phyloP scores from a whole-genome alignment of 2,797 vertebrate genomes.

The Alca torda region DNA sequence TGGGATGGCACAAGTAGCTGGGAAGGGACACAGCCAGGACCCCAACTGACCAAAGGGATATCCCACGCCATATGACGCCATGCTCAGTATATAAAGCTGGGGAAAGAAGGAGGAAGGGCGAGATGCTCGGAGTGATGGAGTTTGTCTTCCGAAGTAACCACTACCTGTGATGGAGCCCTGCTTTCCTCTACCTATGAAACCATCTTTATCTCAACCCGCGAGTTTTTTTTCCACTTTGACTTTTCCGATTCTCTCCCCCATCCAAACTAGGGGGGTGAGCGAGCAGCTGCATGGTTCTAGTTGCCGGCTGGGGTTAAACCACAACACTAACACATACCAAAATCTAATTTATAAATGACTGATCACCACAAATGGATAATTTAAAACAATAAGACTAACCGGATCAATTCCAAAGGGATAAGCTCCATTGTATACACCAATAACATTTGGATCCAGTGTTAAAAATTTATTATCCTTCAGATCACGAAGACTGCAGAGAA shows the following conservation, averaged over 20 bases:
- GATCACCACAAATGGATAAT: background rate
- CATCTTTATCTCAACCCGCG: background rate
- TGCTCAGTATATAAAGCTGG: background rate
- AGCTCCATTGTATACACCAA: constrained; percentile 87
- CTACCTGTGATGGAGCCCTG: background rate
- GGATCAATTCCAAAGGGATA: constrained; percentile 97
- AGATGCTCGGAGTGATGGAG: background rate
- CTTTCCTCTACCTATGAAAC: background rate
- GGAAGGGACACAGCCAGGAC: background rate
- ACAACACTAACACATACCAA: background rate
- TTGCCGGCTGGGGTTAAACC: background rate
- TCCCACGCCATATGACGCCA: background rate
- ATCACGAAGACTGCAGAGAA: constrained; percentile 44
- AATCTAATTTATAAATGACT: background rate
- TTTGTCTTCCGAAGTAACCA: background rate
- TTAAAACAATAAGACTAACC: constrained; percentile 76
- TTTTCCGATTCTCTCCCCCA: background rate
- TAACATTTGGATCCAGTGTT: constrained; percentile 85
- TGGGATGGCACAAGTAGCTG: background rate
- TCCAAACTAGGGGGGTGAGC: background rate
- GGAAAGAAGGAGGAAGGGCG: background rate
- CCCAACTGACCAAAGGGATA: background rate
- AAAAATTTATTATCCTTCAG: constrained; percentile 71
- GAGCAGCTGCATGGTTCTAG: background rate
- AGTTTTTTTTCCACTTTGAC: background rate